Percentiles rank a stretch among this genome's conserved stretches.
phyloP scores from a whole-genome alignment of 2,113 vertebrate species.

The Crypturellus undulatus region DNA sequence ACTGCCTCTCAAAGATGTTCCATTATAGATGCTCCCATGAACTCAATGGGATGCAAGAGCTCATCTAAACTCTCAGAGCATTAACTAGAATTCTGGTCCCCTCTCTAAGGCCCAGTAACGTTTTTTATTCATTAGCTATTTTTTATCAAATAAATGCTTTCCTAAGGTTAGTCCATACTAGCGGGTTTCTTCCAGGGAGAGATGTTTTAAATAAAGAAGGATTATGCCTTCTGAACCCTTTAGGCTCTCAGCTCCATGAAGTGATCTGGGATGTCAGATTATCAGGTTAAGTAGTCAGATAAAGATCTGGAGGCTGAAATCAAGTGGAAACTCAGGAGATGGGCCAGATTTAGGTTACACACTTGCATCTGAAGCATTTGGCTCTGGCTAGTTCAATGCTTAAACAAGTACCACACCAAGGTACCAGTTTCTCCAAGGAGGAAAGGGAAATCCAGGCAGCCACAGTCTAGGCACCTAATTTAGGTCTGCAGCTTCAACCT shows the following conservation, averaged over 20 bases:
- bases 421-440: not conserved
- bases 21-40: not conserved
- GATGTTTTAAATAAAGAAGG: not conserved
- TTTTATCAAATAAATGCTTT: not conserved
- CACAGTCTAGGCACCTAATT: not conserved
- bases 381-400: not conserved
- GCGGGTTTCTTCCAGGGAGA: not conserved
- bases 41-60: not conserved
- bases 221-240: not conserved
- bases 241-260: not conserved
- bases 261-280: not conserved
- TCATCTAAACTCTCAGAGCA: not conserved
- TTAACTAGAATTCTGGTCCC: not conserved
- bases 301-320: not conserved
- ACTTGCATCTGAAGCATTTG: not conserved
- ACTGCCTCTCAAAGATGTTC: not conserved
- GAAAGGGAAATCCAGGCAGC: not conserved
- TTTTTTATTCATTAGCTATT: not conserved
- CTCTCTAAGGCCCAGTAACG: not conserved
- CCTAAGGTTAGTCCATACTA: not conserved
- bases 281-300: not conserved
- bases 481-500: not conserved
- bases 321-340: not conserved
- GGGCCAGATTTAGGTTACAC: not conserved
- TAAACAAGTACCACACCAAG: not conserved